A percentile compares a stretch with the other conserved stretches of the same genome.
phyloP scores from a whole-genome alignment of 2,797 vertebrate species.

The Alectoris magna region DNA sequence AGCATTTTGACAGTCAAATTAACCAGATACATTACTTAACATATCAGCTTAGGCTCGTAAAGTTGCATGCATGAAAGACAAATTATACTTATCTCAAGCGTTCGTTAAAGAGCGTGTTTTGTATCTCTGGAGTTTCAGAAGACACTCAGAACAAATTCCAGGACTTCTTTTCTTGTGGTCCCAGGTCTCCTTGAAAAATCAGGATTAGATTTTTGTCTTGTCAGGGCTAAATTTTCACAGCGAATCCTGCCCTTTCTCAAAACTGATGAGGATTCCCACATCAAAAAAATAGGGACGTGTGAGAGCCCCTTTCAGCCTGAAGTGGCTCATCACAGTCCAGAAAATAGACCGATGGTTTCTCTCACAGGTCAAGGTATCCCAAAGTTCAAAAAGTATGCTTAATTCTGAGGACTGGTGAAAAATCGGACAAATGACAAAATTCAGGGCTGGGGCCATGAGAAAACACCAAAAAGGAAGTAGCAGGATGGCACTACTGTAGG shows the following conservation, averaged over 20 bases:
- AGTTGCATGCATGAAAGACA: not conserved
- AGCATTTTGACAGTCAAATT: conserved; percentile 49
- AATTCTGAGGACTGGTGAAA: not conserved
- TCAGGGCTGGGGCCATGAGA: not conserved
- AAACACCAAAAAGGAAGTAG: not conserved
- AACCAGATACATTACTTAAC: conserved; percentile 29
- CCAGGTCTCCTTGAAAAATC: not conserved
- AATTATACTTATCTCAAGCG: not conserved
- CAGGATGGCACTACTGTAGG: not conserved
- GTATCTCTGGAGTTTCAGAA: not conserved
- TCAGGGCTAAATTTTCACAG: not conserved
- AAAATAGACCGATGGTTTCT: not conserved
- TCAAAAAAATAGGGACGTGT: not conserved
- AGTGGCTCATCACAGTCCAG: not conserved
- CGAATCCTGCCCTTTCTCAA: not conserved
- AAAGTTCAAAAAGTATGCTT: not conserved
- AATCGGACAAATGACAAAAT: not conserved
- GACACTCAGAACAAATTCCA: not conserved
- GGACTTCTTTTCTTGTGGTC: not conserved
- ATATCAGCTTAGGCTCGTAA: not conserved
- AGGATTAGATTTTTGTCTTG: not conserved
- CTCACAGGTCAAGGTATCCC: not conserved
- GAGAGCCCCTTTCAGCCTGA: not conserved
- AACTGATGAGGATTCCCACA: not conserved
- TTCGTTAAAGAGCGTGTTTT: not conserved